These are phyloP conservation scores for Lycaon pictus DNA, from an alignment of 2,113 vertebrate species.

Conservation along the genomic window DNA sequence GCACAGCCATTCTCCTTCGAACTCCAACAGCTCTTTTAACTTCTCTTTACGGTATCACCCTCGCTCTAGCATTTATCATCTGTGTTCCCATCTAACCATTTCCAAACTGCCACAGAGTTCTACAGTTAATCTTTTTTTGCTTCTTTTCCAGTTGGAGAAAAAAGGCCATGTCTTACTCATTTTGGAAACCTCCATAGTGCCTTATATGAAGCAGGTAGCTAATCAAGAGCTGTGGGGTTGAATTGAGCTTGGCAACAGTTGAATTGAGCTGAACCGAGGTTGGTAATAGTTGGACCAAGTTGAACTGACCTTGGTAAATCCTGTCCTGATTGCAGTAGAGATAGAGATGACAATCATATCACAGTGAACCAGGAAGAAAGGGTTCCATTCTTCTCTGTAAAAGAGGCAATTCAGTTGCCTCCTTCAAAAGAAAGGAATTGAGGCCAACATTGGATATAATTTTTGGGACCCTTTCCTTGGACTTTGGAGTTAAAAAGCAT, in stretches of 20 bases:
- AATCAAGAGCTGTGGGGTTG: background rate
- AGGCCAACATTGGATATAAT: background rate
- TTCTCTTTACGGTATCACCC: background rate
- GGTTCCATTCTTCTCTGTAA: background rate
- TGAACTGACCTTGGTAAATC: constrained; percentile 47
- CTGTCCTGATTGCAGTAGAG: background rate
- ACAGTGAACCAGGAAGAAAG: constrained; percentile 11
- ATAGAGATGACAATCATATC: background rate
- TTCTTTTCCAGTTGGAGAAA: background rate
- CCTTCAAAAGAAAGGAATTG: background rate
- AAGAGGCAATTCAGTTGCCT: background rate
- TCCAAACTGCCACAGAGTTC: background rate
- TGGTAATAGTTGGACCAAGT: background rate
- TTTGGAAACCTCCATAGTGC: background rate
- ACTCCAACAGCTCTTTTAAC: background rate
- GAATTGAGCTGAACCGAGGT: background rate
- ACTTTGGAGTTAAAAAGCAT: background rate
- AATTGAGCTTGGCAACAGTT: background rate
- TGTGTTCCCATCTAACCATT: background rate
- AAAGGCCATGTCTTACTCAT: background rate
- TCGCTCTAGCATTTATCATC: background rate
- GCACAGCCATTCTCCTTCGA: background rate
- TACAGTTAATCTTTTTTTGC: background rate
- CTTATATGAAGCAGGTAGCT: background rate
- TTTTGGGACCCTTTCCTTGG: constrained; percentile 2